Conservation (phyloP, 2,888 invertebrate species). For the Tricholauxania praeusta region DNA sequence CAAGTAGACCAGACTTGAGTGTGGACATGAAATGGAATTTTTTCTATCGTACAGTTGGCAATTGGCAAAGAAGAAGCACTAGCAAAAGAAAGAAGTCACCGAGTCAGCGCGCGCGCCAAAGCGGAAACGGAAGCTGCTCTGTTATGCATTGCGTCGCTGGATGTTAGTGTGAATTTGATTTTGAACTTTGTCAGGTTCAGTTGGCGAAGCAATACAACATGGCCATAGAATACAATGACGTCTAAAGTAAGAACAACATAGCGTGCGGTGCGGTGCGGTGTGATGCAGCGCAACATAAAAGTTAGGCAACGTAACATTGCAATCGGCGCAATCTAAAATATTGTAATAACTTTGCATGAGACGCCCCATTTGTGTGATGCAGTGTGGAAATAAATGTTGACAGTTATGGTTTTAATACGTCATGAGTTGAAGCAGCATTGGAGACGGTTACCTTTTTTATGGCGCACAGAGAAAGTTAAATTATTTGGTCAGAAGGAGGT, state of each 20-base stretch:
- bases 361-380: background rate
- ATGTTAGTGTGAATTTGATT: slow-evolving; percentile 28
- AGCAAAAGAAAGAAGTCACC: background rate
- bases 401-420: slow-evolving; percentile 20
- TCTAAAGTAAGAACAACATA: background rate
- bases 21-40: slow-evolving; percentile 27
- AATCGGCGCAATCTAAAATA: background rate
- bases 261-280: background rate
- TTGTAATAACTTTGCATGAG: background rate
- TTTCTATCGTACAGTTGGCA: slow-evolving; percentile 22
- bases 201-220: background rate
- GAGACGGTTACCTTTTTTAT: too few relatives aligned
- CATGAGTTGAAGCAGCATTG: background rate
- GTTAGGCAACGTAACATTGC: background rate
- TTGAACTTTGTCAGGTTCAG: slow-evolving; percentile 21
- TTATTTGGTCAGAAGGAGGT: too few relatives aligned
- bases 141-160: slow-evolving; percentile 18
- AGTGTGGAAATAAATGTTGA: slow-evolving; percentile 16
- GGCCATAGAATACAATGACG: background rate
- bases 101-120: slow-evolving; percentile 13
- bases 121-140: slow-evolving; percentile 28
- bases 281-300: background rate
- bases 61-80: background rate
- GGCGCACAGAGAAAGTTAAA: background rate
- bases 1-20: slow-evolving; percentile 1